phyloP scores from a whole-genome alignment of 1,140 invertebrate species.

The Trialeurodes vaporariorum region DNA sequence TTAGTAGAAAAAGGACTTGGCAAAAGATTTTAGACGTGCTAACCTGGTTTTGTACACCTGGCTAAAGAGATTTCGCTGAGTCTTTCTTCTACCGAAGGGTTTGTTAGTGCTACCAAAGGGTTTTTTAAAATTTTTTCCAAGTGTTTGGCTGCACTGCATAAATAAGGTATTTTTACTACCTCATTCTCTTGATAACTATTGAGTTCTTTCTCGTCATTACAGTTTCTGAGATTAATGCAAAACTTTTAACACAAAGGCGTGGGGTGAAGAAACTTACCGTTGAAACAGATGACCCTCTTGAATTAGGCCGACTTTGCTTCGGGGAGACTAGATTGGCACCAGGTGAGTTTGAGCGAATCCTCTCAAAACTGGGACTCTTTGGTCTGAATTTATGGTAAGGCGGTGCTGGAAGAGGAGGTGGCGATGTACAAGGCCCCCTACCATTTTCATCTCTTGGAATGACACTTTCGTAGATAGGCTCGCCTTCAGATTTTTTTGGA shows the following conservation, averaged over 20 bases:
- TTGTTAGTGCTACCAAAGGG: no score
- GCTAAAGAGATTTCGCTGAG: no score
- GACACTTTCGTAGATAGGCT: constrained; percentile 77
- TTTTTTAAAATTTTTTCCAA: no score
- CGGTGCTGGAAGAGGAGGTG: constrained; percentile 38
- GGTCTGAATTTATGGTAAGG: constrained; percentile 34
- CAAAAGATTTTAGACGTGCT: no score
- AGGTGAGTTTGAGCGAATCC: constrained; percentile 16
- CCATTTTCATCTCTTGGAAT: constrained; percentile 47
- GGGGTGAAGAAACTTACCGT: constrained; percentile 25
- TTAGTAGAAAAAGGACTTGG: no score
- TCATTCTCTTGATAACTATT: no score
- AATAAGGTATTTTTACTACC: no score
- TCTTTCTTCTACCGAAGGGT: no score
- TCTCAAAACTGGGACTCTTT: constrained; percentile 28
- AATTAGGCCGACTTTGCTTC: constrained; percentile 34
- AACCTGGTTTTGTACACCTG: no score
- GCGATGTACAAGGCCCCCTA: constrained; percentile 28
- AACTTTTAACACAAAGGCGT: not conserved
- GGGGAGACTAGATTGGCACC: constrained; percentile 28
- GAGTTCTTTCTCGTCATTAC: no score
- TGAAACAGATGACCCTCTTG: constrained; percentile 29
- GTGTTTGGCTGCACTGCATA: no score
- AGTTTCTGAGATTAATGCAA: no score
- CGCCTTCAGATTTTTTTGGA: constrained; percentile 35